Base-by-base conservation (phyloP, 2,888 invertebrate species). In the Limenitis camilla region DNA sequence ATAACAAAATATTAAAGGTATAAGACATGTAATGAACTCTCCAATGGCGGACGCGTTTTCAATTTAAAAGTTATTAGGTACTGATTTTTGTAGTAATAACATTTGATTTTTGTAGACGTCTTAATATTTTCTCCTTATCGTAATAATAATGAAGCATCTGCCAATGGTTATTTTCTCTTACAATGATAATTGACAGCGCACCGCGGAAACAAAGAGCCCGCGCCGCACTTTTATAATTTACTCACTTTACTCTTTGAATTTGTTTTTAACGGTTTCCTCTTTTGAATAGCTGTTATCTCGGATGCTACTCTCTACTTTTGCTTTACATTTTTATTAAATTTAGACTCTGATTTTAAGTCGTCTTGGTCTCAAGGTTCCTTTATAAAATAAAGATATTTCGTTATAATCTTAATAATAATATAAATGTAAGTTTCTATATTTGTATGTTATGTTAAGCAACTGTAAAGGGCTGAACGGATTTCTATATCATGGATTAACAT, bases 231-330 rank as follows among this genome's bases (percentile, higher is more conserved):
- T 77, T 45, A 78, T 80, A 80, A 81, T 81, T 80, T 76, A 79
- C 78, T 78, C 74, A 75, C 68, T 70, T 70, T 75, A 68, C 74
- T 75, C 77, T 78, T 77, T 74, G 74, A 80, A 80, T 45, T 45
- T 45, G 45, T 45, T 45, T 45, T 45, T 45, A 45, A 36, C 45
- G 45, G 45, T 11, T 45, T 45, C 45, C 45, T 36, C 11, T 9
- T 76, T 78, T 78, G 75, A 78, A 75, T 75, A 67, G 74, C 72
- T 65, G 78, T 77, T 81, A 81, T 82, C 80, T 75, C 46, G 67
- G 71, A 45, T 45, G 45, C 45, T 45, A 36, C 71, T 69, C 69
- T 64, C 66, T 64, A 66, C 65, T 68, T 65, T 68, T 70, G 72
- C 71, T 71, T 73, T 68, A 74, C 72, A 77, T 80, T 74, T 69